Evolutionary conservation across 2,888 invertebrate genomes (phyloP), one percentile per base, ranked within the genome.

Genomic region (Pristionchus maxplancki): DNA sequence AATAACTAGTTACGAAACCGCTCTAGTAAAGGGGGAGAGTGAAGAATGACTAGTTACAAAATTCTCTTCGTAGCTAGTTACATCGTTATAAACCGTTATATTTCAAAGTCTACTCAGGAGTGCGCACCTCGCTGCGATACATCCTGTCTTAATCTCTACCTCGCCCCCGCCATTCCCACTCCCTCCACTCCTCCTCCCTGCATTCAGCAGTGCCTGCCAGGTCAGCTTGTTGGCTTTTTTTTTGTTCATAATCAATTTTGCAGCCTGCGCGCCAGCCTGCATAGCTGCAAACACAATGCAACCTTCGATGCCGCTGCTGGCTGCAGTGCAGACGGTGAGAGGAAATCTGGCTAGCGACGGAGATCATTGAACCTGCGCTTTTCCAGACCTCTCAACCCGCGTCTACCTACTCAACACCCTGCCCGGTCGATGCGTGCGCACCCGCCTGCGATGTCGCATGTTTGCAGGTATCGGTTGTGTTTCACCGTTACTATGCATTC

Each of bases 291-390:
- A 37, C n/a, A 71, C 86, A 9, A 71, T 71, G 71, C 48, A 67
- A 31, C 71, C 67, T 0, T 34, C 67, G 31, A 34, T 50, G 50
- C 86, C 86, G 5, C 71, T 87, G 0, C 71, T 87, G 24, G 86
- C 86, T 0, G 86, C 86, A 31, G 31, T 87, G 20, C 67, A 87
- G 48, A 67, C 67, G n/a, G 86, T 87, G 15, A 86, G 85, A 1
- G 20, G n/a, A 11, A 44, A 44, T 44, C 8, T 44, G 6, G 11
- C 44, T n/a, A n/a, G n/a, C n/a, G n/a, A n/a, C n/a, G n/a, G n/a
- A n/a, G n/a, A n/a, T n/a, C n/a, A n/a, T n/a, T n/a, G n/a, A n/a
- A n/a, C n/a, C n/a, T n/a, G n/a, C n/a, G n/a, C 50, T 24, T 53
- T 50, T 13, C 0, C 53, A 83, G 82, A 83, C 85, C 15, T 85